Conservation (phyloP, 2,797 vertebrate genomes). For the Phrynocephalus guinanensis region DNA sequence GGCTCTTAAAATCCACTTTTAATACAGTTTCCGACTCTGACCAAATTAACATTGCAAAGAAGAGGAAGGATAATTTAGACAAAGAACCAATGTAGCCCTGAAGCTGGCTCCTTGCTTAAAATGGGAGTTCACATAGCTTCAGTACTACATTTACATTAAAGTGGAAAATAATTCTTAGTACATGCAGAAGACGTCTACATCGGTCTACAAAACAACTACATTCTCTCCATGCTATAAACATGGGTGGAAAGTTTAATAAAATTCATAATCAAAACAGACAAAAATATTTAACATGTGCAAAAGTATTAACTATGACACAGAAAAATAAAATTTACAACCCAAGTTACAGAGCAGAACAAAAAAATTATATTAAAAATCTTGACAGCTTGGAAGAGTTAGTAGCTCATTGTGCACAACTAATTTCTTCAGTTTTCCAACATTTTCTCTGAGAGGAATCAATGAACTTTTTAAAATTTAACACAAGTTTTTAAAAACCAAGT, state of each 20-base stretch:
- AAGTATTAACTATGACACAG: background rate
- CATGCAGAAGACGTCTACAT: background rate
- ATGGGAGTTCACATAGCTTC: background rate
- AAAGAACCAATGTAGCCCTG: background rate
- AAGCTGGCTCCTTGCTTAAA: background rate
- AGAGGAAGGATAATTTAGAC: background rate
- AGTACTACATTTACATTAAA: background rate
- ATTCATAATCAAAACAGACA: background rate
- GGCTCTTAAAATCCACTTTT: background rate
- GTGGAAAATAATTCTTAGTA: background rate
- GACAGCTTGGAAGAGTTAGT: background rate
- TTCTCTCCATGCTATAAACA: background rate
- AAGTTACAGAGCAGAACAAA: background rate
- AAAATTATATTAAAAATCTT: background rate
- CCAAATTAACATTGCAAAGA: background rate
- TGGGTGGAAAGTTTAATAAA: background rate
- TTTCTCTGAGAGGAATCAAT: background rate
- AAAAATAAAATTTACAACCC: background rate
- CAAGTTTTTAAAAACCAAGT: background rate
- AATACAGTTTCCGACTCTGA: background rate
- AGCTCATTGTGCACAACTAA: background rate
- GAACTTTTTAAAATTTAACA: background rate
- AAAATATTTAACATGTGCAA: background rate
- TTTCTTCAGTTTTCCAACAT: background rate
- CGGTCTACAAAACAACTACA: background rate